These are phyloP conservation scores for Eulacestoma nigropectus DNA, from an alignment of 2,113 vertebrate genomes.

Conservation along the genomic window DNA sequence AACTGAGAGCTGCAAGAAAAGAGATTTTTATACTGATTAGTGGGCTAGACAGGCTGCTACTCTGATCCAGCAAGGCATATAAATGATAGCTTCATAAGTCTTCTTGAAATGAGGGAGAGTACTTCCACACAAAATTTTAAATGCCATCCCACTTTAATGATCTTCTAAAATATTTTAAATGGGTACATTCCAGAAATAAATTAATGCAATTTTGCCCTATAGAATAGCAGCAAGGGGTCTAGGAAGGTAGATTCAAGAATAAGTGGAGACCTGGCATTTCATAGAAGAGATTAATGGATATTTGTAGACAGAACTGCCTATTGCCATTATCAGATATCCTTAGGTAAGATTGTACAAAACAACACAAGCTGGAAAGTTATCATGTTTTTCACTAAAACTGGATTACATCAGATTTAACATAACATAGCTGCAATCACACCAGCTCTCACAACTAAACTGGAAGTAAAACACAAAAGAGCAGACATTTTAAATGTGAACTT, in stretches of 20 bases:
- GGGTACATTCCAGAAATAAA: not conserved
- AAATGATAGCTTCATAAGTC: not conserved
- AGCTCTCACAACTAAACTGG: not conserved
- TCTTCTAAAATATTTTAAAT: not conserved
- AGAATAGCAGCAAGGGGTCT: not conserved
- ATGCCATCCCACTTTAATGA: not conserved
- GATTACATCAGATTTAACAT: not conserved
- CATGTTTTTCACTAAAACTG: not conserved
- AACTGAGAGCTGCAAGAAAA: not conserved
- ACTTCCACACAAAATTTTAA: not conserved
- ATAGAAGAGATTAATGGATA: not conserved
- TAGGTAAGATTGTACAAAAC: not conserved
- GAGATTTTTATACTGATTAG: not conserved
- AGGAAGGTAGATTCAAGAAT: not conserved
- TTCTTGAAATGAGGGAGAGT: not conserved
- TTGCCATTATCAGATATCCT: not conserved
- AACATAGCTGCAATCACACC: not conserved
- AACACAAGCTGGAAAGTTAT: not conserved
- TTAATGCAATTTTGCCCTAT: not conserved
- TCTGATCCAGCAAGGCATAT: not conserved
- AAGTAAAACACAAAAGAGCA: not conserved
- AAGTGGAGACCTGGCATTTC: not conserved
- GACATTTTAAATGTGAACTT: not conserved
- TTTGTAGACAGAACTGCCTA: not conserved
- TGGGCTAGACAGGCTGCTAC: not conserved